phyloP scores from a whole-genome alignment of 2,113 vertebrate species.

The Onychostoma macrolepis region DNA sequence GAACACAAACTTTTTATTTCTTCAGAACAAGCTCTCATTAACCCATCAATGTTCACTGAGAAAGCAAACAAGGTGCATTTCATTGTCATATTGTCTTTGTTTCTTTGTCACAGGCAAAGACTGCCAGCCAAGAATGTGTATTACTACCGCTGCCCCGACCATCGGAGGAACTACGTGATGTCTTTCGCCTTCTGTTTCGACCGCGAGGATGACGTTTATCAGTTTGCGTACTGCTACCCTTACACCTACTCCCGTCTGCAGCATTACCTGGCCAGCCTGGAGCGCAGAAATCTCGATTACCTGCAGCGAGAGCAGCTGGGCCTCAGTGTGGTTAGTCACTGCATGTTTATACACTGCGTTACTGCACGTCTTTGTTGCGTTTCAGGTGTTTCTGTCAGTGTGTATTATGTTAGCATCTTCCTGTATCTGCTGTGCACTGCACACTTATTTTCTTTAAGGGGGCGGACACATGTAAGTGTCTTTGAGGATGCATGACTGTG shows the following conservation, averaged over 20 bases:
- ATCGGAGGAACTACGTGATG: constrained; percentile 97
- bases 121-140: constrained; percentile 96
- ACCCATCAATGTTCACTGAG: background rate
- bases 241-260: constrained; percentile 97
- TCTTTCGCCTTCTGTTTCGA: constrained; percentile 99
- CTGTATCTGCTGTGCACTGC: background rate
- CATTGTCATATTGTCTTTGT: background rate
- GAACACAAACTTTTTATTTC: background rate
- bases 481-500: constrained; percentile 37
- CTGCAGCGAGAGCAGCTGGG: constrained; percentile 90
- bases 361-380: background rate
- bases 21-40: background rate
- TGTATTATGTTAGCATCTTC: constrained; percentile 23
- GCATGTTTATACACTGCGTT: constrained; percentile 22
- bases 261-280: constrained; percentile 91
- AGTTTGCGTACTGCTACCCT: constrained; percentile 97
- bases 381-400: constrained; percentile 20
- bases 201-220: constrained; percentile 91
- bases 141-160: constrained; percentile 96
- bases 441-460: background rate
- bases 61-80: background rate
- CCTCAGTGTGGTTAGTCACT: constrained; percentile 84
- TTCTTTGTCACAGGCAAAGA: constrained; percentile 84
- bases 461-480: constrained; percentile 30
- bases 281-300: constrained; percentile 89